Base-by-base conservation (phyloP, 2,888 invertebrate genomes). In the Netelia fuscicornis region DNA sequence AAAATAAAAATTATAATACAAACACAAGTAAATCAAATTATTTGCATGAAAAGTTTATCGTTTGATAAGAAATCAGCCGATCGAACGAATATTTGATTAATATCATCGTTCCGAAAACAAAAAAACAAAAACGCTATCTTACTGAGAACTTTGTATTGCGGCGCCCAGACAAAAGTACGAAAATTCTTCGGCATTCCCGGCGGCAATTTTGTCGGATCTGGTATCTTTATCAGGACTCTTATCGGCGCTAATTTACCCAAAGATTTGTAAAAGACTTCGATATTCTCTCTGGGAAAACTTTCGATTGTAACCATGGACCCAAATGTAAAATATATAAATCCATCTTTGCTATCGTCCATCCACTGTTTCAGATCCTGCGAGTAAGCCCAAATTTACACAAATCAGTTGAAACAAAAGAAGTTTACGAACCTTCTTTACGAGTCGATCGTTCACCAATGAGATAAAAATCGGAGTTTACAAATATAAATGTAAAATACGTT, bases 261-360 rank as follows among this genome's bases (percentile, higher is more conserved):
- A 0, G 91, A 89, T 20, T 87, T 81, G 72, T 91, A 92, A 37
- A 93, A 88, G n/a, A 89, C 84, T 0, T 86, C 72, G 0, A 93
- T 2, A 0, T 82, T 58, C 0, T 90, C 77, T 2, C 44, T 23
- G 0, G 92, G 91, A 77, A 93, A 90, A 0, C 89, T 82, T 79
- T 93, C 93, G 17, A 93, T 90, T 62, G 83, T 88, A 0, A 94
- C 72, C 89, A 93, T 89, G 0, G 93, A 92, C 0, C 94, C 94
- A 10, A 94, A 91, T n/a, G 91, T 88, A 23, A 94, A 91, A 79
- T 93, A 93, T 1, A 94, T 58, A 13, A 93, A 91, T 0, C 94
- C 94, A 2, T 90, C 68, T 23, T 86, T 89, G 67, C 93, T 91
- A 8, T 90, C 89, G 76, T 93, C 90, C 86, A 94, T 83, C 92